Conservation (phyloP, 1,140 invertebrate genomes). For the Cotesia glomerata region DNA sequence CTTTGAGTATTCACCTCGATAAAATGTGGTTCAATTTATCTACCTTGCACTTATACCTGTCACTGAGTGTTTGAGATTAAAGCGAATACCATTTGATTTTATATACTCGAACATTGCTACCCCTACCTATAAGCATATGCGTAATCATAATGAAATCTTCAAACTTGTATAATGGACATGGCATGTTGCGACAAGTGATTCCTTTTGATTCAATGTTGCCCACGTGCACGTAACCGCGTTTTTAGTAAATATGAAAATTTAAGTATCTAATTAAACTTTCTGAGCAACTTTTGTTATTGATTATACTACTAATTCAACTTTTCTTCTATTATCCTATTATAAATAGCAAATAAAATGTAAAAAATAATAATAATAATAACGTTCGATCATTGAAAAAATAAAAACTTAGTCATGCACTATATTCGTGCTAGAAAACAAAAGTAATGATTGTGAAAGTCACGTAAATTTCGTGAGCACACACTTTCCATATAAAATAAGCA, state of each 20-base stretch:
- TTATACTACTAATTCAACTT: too few species aligned
- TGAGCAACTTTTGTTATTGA: too few species aligned
- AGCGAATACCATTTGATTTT: constrained; percentile 18
- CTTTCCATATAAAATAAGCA: constrained; percentile 42
- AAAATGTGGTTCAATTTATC: neutral
- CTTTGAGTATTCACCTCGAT: constrained; percentile 1
- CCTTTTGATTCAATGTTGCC: constrained; percentile 24
- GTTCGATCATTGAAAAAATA: neutral
- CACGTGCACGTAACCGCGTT: neutral
- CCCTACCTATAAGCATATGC: neutral
- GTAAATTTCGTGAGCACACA: constrained; percentile 26
- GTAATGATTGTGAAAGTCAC: constrained; percentile 40
- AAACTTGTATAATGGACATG: neutral
- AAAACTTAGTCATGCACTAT: neutral
- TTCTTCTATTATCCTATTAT: too few species aligned
- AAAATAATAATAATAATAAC: neutral
- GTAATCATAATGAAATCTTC: constrained; percentile 9
- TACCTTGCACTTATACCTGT: constrained; percentile 27
- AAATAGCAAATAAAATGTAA: neutral
- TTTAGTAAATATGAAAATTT: constrained; percentile 3
- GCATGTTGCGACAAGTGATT: constrained; percentile 18
- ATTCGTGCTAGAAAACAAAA: constrained; percentile 14
- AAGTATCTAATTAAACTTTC: neutral
- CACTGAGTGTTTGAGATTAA: constrained; percentile 10
- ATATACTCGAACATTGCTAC: constrained; percentile 18